Evolutionary conservation across 2,113 vertebrate genomes (phyloP).

Genomic region (Bostrychus sinensis): DNA sequence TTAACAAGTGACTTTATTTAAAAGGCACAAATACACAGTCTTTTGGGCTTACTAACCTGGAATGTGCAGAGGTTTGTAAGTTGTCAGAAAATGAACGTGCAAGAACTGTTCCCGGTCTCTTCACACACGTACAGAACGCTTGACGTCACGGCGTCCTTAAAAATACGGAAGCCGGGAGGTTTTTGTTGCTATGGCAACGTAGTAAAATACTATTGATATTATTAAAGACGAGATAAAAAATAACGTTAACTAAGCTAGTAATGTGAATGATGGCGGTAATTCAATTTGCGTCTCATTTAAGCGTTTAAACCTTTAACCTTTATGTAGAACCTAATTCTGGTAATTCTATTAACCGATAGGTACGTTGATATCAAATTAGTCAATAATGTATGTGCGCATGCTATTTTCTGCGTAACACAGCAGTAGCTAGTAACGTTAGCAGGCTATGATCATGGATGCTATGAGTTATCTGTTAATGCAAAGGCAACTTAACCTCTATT

Average conservation of each 20-base stretch:
- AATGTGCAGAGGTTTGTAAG: slow-evolving; percentile 12
- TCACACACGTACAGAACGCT: neutral
- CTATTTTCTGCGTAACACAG: no score
- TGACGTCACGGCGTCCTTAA: slow-evolving; percentile 48
- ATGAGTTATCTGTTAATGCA: no score
- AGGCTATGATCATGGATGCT: no score
- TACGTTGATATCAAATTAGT: no score
- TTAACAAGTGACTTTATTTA: neutral
- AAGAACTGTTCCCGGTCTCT: slow-evolving; percentile 45
- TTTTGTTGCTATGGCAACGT: neutral
- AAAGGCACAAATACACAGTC: neutral
- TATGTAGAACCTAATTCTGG: no score
- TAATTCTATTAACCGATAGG: no score
- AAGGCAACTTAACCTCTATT: neutral
- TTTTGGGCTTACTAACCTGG: slow-evolving; percentile 39
- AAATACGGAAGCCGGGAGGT: slow-evolving; percentile 31
- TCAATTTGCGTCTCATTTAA: neutral
- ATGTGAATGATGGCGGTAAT: neutral
- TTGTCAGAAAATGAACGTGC: slow-evolving; percentile 14
- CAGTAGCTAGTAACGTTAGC: no score
- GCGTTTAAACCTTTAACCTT: neutral
- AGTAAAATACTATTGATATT: neutral
- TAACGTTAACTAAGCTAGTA: no score
- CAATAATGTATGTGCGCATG: no score
- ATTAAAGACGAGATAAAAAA: no score